Percentiles rank a stretch among this genome's conserved stretches.
phyloP scores from a whole-genome alignment of 2,797 vertebrate genomes.

The Eulemur rubriventer region DNA sequence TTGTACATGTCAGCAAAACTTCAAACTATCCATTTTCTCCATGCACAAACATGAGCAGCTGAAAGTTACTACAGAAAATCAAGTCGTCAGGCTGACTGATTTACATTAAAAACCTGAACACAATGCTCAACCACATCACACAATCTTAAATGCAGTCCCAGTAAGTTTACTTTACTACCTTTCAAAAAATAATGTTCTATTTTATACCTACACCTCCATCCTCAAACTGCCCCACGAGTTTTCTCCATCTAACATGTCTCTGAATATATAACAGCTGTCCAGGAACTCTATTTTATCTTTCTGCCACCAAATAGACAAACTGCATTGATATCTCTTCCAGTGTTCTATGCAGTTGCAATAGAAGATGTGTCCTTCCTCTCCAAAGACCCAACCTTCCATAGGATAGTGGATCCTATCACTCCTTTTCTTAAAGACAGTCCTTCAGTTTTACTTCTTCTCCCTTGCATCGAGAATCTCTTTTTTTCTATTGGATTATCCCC shows the following conservation, averaged over 20 bases:
- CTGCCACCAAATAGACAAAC: not conserved
- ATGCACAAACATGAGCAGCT: not conserved
- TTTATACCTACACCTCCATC: not conserved
- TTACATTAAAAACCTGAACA: not conserved
- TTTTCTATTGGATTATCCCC: not conserved
- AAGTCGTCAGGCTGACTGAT: not conserved
- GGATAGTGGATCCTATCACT: not conserved
- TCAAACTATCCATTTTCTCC: not conserved
- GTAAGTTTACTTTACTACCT: not conserved
- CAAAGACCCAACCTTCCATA: not conserved
- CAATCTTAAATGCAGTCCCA: not conserved
- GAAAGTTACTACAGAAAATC: not conserved
- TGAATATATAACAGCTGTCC: not conserved
- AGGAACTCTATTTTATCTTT: not conserved
- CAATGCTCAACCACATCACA: not conserved
- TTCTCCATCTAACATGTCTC: not conserved
- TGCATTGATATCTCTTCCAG: not conserved
- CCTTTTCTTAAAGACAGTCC: not conserved
- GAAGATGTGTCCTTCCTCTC: not conserved
- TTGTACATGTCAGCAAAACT: not conserved
- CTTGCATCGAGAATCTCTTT: not conserved
- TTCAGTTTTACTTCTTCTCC: not conserved
- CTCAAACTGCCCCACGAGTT: not conserved
- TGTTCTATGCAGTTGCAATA: not conserved
- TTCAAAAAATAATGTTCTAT: not conserved